Base-by-base conservation (phyloP, 2,797 vertebrate species). In the Manis javanica region DNA sequence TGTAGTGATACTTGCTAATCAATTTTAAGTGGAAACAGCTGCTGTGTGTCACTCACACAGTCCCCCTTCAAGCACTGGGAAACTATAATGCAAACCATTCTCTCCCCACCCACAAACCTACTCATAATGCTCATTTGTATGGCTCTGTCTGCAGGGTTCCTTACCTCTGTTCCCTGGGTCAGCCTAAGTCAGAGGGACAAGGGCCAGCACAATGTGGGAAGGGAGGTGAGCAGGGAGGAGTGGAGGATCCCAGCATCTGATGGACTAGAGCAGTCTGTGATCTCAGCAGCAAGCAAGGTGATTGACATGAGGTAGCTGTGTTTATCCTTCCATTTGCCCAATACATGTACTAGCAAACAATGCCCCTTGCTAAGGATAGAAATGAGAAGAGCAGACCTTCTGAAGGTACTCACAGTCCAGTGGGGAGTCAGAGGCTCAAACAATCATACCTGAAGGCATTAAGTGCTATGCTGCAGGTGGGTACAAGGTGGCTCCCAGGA, bases 21-120 rank as follows among this genome's bases (percentile, higher is more conserved):
- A 96, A 59, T 95, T 96, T 75, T 96, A 97, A 97, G 96, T 96
- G 91, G 96, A 96, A 97, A 95, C 95, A 98, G 95, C 96, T 97
- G 96, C 63, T 96, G 71, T 69, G 75, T 87, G 92, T 94, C 95
- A 82, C 63, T 37, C 77, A 77, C 96, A 75, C 10, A 14, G 42
- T 46, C 53, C 46, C 72, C 46, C 90, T 79, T 68, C 69, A 59
- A 92, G 42, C n/a, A 69, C 94, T 71, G 63, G 61, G 91, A 96
- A 90, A 93, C 63, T 71, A 10, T 90, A 69, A 96, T 96, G 92
- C 96, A 94, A 95, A 90, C 79, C 96, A 96, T 79, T 77, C 26
- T 75, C 77, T 92, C 46, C 55, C n/a, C 59, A 37, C 53, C 71
- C 74, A 79, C 68, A 51, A n/a, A 42, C 46, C 78, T 64, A 49